These are phyloP conservation scores for Nebria brevicollis DNA, from an alignment of 2,888 invertebrate genomes.

Conservation along the genomic window DNA sequence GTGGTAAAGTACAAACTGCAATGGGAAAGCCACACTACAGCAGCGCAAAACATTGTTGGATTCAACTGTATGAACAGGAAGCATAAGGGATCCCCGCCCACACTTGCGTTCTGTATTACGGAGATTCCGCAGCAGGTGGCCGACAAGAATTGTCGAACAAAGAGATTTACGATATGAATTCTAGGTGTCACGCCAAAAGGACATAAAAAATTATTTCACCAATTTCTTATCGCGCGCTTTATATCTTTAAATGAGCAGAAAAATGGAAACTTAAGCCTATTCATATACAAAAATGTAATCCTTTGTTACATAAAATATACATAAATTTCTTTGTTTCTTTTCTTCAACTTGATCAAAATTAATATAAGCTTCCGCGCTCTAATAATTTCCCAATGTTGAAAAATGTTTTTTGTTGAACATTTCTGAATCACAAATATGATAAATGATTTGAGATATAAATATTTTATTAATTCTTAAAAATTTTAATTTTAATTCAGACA, in stretches of 20 bases:
- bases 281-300: background rate
- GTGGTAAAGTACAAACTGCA: background rate
- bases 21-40: background rate
- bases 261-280: constrained; percentile 25
- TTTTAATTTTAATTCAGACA: too few relatives aligned
- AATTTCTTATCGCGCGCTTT: constrained; percentile 40
- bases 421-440: too few relatives aligned
- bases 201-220: constrained; percentile 47
- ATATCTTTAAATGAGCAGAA: constrained; percentile 30
- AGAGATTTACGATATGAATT: constrained; percentile 48
- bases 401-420: too few relatives aligned
- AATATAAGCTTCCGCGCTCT: background rate
- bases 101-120: constrained; percentile 19
- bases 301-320: background rate
- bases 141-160: constrained; percentile 48
- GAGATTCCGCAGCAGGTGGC: constrained; percentile 44
- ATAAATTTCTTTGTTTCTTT: background rate
- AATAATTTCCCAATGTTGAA: background rate
- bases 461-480: too few relatives aligned
- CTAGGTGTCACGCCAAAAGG: constrained; percentile 42
- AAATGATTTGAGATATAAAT: too few relatives aligned
- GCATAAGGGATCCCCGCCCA: background rate
- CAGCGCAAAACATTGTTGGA: background rate
- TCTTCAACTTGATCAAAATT: background rate
- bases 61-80: background rate